phyloP scores from a whole-genome alignment of 2,113 vertebrate genomes.

The Cisticola juncidis region DNA sequence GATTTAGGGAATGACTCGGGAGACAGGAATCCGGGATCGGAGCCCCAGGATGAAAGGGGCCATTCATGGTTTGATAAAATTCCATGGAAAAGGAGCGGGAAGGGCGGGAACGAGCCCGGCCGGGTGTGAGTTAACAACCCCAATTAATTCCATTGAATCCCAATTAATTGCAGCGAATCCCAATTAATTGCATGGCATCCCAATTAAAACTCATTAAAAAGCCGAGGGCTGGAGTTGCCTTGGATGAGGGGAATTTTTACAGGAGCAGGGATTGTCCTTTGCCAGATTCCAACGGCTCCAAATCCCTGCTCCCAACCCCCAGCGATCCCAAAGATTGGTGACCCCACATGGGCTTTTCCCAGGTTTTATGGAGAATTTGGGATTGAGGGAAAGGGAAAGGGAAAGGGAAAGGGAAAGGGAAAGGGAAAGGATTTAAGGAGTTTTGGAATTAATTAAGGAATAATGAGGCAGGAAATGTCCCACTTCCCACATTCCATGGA shows the following conservation, averaged over 20 bases:
- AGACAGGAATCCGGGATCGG: slow-evolving; percentile 7
- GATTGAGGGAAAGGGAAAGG: not conserved
- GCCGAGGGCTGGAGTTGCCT: not conserved
- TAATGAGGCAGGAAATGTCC: not conserved
- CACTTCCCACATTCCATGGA: not conserved
- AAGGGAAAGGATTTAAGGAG: too few species aligned
- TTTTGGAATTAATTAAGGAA: too few species aligned
- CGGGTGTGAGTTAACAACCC: not conserved
- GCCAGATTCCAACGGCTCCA: not conserved
- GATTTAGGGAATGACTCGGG: not conserved
- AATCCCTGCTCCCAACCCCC: not conserved
- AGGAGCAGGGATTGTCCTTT: not conserved
- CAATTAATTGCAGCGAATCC: slow-evolving; percentile 1
- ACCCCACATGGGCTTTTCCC: accelerated
- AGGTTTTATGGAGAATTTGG: accelerated
- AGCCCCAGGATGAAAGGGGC: slow-evolving; percentile 9
- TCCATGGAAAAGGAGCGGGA: not conserved
- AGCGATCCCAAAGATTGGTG: not conserved
- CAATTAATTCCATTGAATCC: slow-evolving; percentile 10
- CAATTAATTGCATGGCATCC: not conserved
- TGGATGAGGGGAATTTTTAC: not conserved
- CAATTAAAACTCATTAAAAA: slow-evolving; percentile 11
- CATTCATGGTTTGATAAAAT: slow-evolving; percentile 31
- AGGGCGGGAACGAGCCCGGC: not conserved
- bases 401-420: too few species aligned